Conservation (phyloP, 2,797 vertebrate genomes). For the Gallinago nigripennis region DNA sequence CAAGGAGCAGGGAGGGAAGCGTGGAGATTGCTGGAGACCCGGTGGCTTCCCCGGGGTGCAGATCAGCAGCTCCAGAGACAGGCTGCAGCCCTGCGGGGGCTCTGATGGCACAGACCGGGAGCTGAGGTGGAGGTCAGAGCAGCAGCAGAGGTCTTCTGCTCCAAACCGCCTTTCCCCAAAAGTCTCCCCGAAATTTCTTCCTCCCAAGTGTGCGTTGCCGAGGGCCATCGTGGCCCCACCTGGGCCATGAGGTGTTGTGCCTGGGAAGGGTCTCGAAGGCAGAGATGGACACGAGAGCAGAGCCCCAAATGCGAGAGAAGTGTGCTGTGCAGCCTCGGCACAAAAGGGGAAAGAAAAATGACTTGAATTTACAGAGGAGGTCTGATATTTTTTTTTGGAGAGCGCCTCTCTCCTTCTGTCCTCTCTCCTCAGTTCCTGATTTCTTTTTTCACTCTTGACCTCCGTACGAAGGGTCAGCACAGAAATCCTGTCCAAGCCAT, state of each 20-base stretch:
- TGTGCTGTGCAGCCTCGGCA: neutral
- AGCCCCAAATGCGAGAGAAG: neutral
- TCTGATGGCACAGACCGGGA: accelerated
- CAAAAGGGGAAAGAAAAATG: neutral
- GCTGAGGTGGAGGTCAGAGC: neutral
- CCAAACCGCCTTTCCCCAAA: neutral
- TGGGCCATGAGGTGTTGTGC: neutral
- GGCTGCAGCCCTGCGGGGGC: too few species aligned
- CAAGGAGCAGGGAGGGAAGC: neutral
- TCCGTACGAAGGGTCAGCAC: neutral
- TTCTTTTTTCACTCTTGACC: neutral
- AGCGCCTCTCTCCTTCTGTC: neutral
- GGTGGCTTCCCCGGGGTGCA: neutral
- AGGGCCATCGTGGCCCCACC: neutral
- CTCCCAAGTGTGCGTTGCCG: neutral
- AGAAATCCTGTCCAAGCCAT: neutral
- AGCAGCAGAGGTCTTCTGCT: neutral
- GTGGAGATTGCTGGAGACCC: neutral
- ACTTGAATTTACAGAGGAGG: neutral
- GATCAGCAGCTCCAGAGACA: neutral
- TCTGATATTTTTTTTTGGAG: neutral
- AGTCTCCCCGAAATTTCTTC: neutral
- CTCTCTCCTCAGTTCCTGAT: neutral
- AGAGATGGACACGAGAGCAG: neutral
- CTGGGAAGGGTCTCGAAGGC: neutral